phyloP scores from a whole-genome alignment of 1,140 invertebrate genomes.

The Ephestia elutella region DNA sequence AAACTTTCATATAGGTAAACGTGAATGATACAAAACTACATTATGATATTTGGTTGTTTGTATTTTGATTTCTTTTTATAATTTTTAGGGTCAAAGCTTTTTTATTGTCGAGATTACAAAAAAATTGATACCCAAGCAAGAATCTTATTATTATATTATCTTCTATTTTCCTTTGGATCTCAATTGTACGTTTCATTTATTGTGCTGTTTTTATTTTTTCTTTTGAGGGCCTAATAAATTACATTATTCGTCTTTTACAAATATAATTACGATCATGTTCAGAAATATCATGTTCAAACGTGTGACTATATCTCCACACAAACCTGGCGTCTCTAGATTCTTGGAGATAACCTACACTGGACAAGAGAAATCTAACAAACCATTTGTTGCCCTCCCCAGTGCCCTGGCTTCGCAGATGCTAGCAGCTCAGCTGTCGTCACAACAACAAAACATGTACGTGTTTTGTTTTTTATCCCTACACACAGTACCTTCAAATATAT shows the following conservation, averaged over 20 bases:
- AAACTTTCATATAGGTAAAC: constrained; percentile 6
- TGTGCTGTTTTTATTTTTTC: too few relatives aligned
- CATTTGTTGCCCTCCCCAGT: constrained; percentile 82
- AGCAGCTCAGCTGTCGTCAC: constrained; percentile 90
- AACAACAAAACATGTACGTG: constrained; percentile 93
- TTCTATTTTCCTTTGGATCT: too few relatives aligned
- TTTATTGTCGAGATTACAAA: too few relatives aligned
- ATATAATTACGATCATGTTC: too few relatives aligned
- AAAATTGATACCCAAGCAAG: too few relatives aligned
- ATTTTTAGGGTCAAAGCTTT: too few relatives aligned
- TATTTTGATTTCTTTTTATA: too few relatives aligned
- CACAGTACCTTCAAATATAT: constrained; percentile 48
- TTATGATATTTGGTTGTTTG: too few relatives aligned
- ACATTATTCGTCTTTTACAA: too few relatives aligned
- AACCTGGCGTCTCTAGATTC: constrained; percentile 9
- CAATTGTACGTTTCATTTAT: too few relatives aligned
- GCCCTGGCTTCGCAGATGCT: constrained; percentile 96
- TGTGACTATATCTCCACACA: constrained; percentile 45
- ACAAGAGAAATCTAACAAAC: constrained; percentile 54
- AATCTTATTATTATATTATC: too few relatives aligned
- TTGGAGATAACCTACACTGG: constrained; percentile 26
- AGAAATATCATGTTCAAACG: constrained; percentile 25
- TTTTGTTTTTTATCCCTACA: constrained; percentile 65
- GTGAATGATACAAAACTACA: not conserved
- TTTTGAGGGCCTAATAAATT: not conserved